phyloP scores from a whole-genome alignment of 2,113 vertebrate genomes.

The Antigone vipio region DNA sequence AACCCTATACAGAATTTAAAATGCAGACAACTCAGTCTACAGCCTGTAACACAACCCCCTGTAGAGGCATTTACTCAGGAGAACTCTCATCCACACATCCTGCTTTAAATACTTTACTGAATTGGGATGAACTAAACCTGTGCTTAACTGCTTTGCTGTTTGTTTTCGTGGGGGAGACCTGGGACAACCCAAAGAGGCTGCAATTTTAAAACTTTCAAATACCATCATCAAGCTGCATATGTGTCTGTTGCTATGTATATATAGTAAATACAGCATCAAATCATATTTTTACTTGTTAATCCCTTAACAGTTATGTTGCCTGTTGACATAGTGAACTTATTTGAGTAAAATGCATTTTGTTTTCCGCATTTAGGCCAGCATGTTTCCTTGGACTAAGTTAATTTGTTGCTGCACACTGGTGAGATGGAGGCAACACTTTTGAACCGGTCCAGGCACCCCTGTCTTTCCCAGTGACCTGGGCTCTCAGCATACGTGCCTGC shows the following conservation, averaged over 20 bases:
- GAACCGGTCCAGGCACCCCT: neutral
- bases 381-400: neutral
- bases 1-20: neutral
- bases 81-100: no score
- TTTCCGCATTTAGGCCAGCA: neutral
- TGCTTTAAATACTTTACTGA: neutral
- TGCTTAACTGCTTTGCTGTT: neutral
- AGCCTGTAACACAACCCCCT: neutral
- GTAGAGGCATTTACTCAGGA: neutral
- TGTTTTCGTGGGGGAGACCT: neutral
- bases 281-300: neutral
- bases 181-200: neutral
- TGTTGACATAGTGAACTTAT: neutral
- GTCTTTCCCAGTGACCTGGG: neutral
- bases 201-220: neutral
- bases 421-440: rapidly evolving
- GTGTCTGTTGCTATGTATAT: neutral
- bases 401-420: neutral
- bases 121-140: neutral
- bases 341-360: neutral
- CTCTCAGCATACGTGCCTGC: rapidly evolving
- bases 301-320: neutral
- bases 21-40: neutral
- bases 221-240: no score
- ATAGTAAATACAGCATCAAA: neutral